phyloP scores from a whole-genome alignment of 2,113 vertebrate genomes.

The Panurus biarmicus region DNA sequence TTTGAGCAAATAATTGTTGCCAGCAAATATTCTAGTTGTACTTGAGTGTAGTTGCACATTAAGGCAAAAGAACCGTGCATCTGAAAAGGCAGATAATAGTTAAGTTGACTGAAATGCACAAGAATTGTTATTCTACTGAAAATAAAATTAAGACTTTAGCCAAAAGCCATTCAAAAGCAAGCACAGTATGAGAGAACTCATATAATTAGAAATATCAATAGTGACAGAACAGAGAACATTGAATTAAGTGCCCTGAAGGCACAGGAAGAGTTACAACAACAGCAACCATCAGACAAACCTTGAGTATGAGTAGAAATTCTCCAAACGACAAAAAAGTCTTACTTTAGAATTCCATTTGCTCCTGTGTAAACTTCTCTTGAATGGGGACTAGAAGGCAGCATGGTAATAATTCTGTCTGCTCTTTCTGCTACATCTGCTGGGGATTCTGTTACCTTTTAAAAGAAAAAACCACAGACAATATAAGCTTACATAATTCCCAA shows the following conservation, averaged over 20 bases:
- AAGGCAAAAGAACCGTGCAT: neutral
- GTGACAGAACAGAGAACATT: neutral
- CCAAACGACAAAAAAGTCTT: constrained; percentile 47
- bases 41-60: neutral
- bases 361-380: constrained; percentile 90
- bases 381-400: constrained; percentile 94
- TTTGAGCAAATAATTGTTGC: neutral
- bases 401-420: constrained; percentile 96
- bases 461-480: neutral
- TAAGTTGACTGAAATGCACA: neutral
- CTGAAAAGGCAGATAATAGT: neutral
- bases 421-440: constrained; percentile 93
- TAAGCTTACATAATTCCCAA: neutral
- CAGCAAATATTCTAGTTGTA: neutral
- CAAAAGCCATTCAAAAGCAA: neutral
- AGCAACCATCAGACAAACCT: neutral
- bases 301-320: neutral
- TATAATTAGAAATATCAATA: neutral
- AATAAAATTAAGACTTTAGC: neutral
- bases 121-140: neutral
- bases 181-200: neutral
- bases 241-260: neutral
- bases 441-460: constrained; percentile 86
- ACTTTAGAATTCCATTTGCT: constrained; percentile 93
- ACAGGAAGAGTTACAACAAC: neutral